Base-by-base conservation (phyloP, 2,113 vertebrate species). In the Tragelaphus strepsiceros region DNA sequence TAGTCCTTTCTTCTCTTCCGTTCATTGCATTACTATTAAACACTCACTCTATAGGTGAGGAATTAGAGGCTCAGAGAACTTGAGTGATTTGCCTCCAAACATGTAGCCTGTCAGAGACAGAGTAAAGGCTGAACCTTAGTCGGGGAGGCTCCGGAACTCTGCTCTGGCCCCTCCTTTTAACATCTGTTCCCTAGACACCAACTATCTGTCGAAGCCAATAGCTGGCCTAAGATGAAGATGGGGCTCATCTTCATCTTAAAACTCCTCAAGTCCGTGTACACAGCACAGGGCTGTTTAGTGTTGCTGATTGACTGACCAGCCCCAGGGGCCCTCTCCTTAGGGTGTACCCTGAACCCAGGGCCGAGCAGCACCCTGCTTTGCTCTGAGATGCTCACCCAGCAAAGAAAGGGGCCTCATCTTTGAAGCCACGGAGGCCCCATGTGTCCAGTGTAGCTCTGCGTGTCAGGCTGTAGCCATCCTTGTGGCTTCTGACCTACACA, bases 401-500 rank as follows among this genome's bases (percentile, higher is more conserved):
- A 32, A 54, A 49, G 24, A 81, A 85, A 90, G 46, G 46, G 67
- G 51, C 28, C 43, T 86, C 26, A 22, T 59, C 87, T 94, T 43
- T 67, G 39, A 80, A 35, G 19, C 32, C 11, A 0, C 7, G 6
- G 51, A 56, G 62, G 22, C 22, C 54, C 24, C 1, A 0, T 2
- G 16, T 15, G 15, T 93, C 51, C 22, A 8, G 26, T 56, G 77
- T 67, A 61, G 59, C 77, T 58, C 62, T n/a, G 49, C 74, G 11
- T 6, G 11, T 46, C 49, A 10, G 30, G 39, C 74, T 35, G n/a
- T 22, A 22, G 58, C 24, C 30, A 3, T 77, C 49, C 58, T 78
- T 17, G 51, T 35, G 12, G 9, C 39, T 81, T 62, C 96, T 93
- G 59, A n/a, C 88, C 97, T 87, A 32, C 96, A 83, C 88, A 53